These are phyloP conservation scores for Pentamera pediparva DNA, from an alignment of 53 echinoderm and acorn worm species.

Conservation along the genomic window DNA sequence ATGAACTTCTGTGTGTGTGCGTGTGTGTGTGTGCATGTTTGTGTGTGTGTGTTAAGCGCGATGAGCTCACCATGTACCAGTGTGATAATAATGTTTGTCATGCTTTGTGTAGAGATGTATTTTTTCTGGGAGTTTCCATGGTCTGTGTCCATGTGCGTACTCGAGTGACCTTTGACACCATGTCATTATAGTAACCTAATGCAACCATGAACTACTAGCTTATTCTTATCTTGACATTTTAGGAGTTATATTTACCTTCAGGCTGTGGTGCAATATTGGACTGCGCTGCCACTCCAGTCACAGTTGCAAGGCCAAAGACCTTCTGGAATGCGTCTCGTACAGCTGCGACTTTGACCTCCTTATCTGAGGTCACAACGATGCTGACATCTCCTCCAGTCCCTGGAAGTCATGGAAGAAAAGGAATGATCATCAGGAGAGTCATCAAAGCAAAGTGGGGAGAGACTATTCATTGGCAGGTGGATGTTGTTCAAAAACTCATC, in stretches of 20 bases:
- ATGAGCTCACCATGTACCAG: too few relatives aligned
- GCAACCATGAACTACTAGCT: neutral
- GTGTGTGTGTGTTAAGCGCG: too few relatives aligned
- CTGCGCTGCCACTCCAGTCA: conserved; percentile 63
- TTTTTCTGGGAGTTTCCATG: too few relatives aligned
- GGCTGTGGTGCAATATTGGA: conserved; percentile 98
- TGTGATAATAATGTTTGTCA: too few relatives aligned
- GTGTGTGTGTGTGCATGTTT: too few relatives aligned
- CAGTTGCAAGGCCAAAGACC: conserved; percentile 85
- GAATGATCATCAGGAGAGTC: too few relatives aligned
- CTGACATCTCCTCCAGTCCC: conserved; percentile 84
- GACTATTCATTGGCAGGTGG: neutral
- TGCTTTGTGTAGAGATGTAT: too few relatives aligned
- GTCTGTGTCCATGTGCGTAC: too few relatives aligned
- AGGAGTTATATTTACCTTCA: conserved; percentile 61
- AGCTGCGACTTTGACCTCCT: conserved; percentile 83
- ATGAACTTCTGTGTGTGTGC: too few relatives aligned
- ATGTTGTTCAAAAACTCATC: too few relatives aligned
- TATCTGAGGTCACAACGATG: conserved; percentile 85
- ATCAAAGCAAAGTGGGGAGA: neutral
- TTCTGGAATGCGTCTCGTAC: conserved; percentile 94
- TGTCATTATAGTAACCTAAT: neutral
- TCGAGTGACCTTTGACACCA: too few relatives aligned
- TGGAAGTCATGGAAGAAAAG: conserved; percentile 17
- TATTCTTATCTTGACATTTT: too few relatives aligned